These are phyloP conservation scores for Achroia grisella DNA, from an alignment of 1,140 invertebrate species.

Conservation along the genomic window DNA sequence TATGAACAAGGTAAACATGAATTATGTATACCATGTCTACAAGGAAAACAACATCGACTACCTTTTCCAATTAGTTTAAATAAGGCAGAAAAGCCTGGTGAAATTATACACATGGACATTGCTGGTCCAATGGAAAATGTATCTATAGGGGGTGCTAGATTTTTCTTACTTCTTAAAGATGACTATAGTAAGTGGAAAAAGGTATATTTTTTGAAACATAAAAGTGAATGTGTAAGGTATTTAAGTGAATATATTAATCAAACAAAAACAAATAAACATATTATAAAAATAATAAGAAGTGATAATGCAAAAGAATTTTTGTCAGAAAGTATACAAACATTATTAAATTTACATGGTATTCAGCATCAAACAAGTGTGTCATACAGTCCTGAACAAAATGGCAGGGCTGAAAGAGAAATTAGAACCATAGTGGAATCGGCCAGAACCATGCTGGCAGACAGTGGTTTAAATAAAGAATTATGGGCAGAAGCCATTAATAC, in stretches of 20 bases:
- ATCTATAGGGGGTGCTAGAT: slow-evolving; percentile 23
- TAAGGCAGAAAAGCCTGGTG: slow-evolving; percentile 6
- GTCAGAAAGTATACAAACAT: slow-evolving; percentile 21
- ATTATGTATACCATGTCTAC: slow-evolving; percentile 29
- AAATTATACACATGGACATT: slow-evolving; percentile 21
- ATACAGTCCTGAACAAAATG: slow-evolving; percentile 55
- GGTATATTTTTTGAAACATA: slow-evolving; percentile 20
- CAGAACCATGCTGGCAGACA: not conserved
- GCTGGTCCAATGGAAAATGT: slow-evolving; percentile 22
- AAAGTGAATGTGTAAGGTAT: slow-evolving; percentile 5
- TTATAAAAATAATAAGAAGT: slow-evolving; percentile 32
- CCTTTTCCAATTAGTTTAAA: slow-evolving; percentile 22
- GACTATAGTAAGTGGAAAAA: slow-evolving; percentile 29
- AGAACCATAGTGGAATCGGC: slow-evolving; percentile 14
- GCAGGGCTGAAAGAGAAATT: slow-evolving; percentile 21
- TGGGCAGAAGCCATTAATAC: too few species aligned
- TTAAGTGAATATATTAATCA: slow-evolving; percentile 2
- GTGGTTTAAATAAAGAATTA: too few species aligned
- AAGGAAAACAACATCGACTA: slow-evolving; percentile 38
- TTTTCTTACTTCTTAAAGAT: slow-evolving; percentile 18
- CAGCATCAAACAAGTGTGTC: slow-evolving; percentile 5
- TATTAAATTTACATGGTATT: slow-evolving; percentile 21
- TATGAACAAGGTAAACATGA: slow-evolving; percentile 8
- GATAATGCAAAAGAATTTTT: slow-evolving; percentile 50
- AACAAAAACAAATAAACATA: slow-evolving; percentile 25